phyloP scores from a whole-genome alignment of 2,797 vertebrate species.

The Falco concolor region DNA sequence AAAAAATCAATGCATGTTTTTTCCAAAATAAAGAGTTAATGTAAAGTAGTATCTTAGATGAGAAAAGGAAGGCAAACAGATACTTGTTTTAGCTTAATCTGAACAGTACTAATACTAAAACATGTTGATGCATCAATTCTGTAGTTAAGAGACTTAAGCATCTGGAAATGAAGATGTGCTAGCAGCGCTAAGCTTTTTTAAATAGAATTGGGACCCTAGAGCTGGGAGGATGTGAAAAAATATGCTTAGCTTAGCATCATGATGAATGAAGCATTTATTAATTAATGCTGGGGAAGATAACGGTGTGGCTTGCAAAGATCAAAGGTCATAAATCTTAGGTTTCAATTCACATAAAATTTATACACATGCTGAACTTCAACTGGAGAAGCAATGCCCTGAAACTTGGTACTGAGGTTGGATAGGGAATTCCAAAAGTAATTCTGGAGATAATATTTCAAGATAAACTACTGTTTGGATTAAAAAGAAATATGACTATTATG shows the following conservation, averaged over 20 bases:
- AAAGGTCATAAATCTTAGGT: neutral
- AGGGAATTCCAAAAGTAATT: neutral
- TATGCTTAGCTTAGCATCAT: neutral
- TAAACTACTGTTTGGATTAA: neutral
- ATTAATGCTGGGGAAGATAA: conserved; percentile 1
- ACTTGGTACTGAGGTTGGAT: neutral
- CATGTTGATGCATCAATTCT: neutral
- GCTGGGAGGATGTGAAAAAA: neutral
- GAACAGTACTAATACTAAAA: neutral
- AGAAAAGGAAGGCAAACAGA: neutral
- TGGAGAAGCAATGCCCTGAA: neutral
- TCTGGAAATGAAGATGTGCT: neutral
- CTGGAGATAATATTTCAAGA: neutral
- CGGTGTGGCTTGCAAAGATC: neutral
- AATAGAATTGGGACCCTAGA: neutral
- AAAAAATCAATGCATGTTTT: neutral
- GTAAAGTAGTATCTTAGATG: neutral
- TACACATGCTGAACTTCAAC: neutral
- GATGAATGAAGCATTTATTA: conserved; percentile 7
- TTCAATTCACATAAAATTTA: neutral
- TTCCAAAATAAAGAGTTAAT: neutral
- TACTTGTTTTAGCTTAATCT: neutral
- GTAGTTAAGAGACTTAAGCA: neutral
- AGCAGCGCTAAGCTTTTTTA: neutral
- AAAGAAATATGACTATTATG: neutral